phyloP scores from a whole-genome alignment of 1,140 invertebrate genomes.

The Chironomus tepperi region DNA sequence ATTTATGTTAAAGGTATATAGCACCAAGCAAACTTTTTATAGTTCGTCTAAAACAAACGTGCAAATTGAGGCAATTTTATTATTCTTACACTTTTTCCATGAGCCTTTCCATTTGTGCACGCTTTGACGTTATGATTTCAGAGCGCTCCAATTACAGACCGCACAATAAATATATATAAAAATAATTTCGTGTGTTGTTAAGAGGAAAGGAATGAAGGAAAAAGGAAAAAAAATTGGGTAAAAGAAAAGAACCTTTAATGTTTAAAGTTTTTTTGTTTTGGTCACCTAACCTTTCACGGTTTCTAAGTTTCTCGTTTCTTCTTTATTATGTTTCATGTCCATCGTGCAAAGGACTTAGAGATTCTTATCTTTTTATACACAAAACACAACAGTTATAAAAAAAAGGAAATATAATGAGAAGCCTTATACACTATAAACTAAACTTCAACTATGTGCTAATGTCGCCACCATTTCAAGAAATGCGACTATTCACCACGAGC shows the following conservation, averaged over 20 bases:
- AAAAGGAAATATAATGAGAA: too few relatives aligned
- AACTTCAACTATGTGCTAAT: too few relatives aligned
- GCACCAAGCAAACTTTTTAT: too few relatives aligned
- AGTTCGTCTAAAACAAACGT: too few relatives aligned
- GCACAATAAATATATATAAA: too few relatives aligned
- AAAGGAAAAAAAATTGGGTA: not conserved
- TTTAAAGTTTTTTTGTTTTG: slow-evolving; percentile 1
- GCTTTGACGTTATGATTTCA: not conserved
- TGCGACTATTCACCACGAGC: not conserved
- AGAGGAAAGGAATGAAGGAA: too few relatives aligned
- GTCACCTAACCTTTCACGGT: slow-evolving; percentile 4
- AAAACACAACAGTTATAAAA: not conserved
- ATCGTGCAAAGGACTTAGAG: not conserved
- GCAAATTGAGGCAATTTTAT: too few relatives aligned
- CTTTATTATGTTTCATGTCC: slow-evolving; percentile 6
- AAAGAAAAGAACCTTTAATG: not conserved
- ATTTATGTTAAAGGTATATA: too few relatives aligned
- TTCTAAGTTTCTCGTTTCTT: not conserved
- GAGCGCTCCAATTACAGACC: too few relatives aligned
- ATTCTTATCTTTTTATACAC: not conserved
- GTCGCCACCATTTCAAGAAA: not conserved
- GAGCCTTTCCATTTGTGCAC: not conserved
- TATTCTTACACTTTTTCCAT: too few relatives aligned
- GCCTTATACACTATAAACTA: too few relatives aligned
- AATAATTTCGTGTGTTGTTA: too few relatives aligned